Percentiles rank a stretch among this genome's conserved stretches.
phyloP scores from a whole-genome alignment of 2,888 invertebrate species.

The Abrostola tripartita region DNA sequence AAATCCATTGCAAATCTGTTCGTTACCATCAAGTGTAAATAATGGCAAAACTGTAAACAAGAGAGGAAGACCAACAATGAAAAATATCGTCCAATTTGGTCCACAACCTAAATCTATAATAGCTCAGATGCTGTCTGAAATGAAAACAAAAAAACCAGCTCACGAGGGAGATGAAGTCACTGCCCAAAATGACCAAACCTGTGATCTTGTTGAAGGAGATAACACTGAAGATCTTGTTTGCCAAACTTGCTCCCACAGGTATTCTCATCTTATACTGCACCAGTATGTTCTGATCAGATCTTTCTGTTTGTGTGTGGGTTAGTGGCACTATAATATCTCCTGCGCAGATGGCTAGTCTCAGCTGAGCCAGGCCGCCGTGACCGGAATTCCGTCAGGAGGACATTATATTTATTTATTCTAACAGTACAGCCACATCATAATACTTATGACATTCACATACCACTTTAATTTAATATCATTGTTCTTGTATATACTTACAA shows the following conservation, averaged over 20 bases:
- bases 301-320: too few species aligned
- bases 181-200: constrained; percentile 14
- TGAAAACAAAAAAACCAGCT: constrained; percentile 39
- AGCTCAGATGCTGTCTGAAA: constrained; percentile 68
- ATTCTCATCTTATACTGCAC: not conserved
- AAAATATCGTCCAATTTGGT: constrained; percentile 67
- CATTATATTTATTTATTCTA: too few species aligned
- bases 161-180: constrained; percentile 25
- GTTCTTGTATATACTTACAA: too few species aligned
- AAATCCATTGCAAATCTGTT: constrained; percentile 64
- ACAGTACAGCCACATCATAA: too few species aligned
- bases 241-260: constrained; percentile 40
- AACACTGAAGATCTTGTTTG: constrained; percentile 25
- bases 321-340: too few species aligned
- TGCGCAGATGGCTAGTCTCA: too few species aligned
- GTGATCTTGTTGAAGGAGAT: constrained; percentile 19
- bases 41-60: constrained; percentile 51
- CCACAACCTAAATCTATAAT: constrained; percentile 77
- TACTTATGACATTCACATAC: too few species aligned
- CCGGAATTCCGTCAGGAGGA: too few species aligned
- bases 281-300: too few species aligned
- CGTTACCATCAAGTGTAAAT: constrained; percentile 7
- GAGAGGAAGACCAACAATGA: constrained; percentile 72
- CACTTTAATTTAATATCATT: too few species aligned
- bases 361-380: too few species aligned